Evolutionary conservation across 2,113 vertebrate species (phyloP).

Genomic region (Paracyprichromis sp.): DNA sequence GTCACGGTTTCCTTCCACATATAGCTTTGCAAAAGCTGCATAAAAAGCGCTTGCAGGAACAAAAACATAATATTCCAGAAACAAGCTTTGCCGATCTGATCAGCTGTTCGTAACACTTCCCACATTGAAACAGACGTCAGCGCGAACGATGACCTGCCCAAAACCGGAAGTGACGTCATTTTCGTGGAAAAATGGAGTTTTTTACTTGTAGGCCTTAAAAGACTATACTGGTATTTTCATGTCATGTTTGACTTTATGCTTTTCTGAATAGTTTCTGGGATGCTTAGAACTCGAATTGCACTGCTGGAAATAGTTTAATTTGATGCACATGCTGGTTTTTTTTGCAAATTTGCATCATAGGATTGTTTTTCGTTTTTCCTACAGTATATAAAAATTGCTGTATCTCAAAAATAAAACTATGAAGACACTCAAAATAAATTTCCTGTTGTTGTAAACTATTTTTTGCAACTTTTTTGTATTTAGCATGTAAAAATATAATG

Average conservation of each 20-base stretch:
- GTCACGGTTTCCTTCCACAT: not conserved
- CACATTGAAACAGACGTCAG: rapidly evolving
- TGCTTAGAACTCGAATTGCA: not conserved
- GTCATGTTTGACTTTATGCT: not conserved
- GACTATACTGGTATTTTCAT: not conserved
- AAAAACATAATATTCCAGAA: not conserved
- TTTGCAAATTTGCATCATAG: not conserved
- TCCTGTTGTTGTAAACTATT: too few species aligned
- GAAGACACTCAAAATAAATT: too few species aligned
- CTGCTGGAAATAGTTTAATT: not conserved
- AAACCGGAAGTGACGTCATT: not conserved
- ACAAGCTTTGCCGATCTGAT: not conserved
- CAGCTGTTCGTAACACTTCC: not conserved
- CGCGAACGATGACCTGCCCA: rapidly evolving
- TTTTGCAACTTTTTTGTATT: too few species aligned
- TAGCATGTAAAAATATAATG: too few species aligned
- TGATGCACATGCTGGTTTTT: not conserved
- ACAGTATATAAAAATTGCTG: not conserved
- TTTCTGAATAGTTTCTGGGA: not conserved
- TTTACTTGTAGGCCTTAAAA: not conserved
- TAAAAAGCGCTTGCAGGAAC: not conserved
- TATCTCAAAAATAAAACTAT: too few species aligned
- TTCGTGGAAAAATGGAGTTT: not conserved
- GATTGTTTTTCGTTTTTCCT: not conserved
- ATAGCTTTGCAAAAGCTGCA: not conserved